These are phyloP conservation scores for Ylistrum balloti DNA, from an alignment of 1,140 invertebrate genomes.

Conservation along the genomic window DNA sequence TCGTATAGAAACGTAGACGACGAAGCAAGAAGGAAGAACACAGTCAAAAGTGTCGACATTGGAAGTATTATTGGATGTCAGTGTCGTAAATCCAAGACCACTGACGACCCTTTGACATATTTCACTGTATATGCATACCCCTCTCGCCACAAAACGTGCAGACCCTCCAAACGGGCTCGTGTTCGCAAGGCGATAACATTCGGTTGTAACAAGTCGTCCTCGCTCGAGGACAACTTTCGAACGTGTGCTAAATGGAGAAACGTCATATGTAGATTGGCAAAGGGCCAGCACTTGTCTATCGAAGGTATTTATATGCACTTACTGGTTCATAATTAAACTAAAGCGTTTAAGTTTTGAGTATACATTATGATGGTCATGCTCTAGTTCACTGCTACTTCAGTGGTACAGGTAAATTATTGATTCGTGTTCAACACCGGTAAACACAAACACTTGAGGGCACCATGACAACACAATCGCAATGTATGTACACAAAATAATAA, in stretches of 20 bases:
- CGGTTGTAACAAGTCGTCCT: neutral
- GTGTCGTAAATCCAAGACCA: neutral
- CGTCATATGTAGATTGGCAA: conserved; percentile 9
- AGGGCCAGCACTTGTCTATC: neutral
- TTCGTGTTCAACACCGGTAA: neutral
- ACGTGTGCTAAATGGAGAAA: conserved; percentile 11
- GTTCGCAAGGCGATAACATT: neutral
- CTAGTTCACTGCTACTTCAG: neutral
- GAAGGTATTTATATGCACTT: conserved; percentile 4
- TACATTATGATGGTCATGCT: conserved; percentile 27
- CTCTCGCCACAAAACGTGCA: conserved; percentile 1
- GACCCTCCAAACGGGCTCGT: neutral
- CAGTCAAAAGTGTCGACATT: neutral
- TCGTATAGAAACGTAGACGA: neutral
- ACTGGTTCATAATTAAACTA: too few species aligned
- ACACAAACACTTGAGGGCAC: neutral
- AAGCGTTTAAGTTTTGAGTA: neutral
- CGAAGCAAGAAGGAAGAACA: neutral
- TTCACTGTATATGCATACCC: conserved; percentile 13
- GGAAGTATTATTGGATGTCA: neutral
- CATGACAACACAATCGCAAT: conserved; percentile 25
- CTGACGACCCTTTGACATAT: neutral
- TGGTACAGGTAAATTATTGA: conserved; percentile 12
- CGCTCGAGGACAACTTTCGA: neutral
- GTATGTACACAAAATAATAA: neutral